Evolutionary conservation across 2,797 vertebrate species (phyloP).

Genomic region (Cossypha polioptera): DNA sequence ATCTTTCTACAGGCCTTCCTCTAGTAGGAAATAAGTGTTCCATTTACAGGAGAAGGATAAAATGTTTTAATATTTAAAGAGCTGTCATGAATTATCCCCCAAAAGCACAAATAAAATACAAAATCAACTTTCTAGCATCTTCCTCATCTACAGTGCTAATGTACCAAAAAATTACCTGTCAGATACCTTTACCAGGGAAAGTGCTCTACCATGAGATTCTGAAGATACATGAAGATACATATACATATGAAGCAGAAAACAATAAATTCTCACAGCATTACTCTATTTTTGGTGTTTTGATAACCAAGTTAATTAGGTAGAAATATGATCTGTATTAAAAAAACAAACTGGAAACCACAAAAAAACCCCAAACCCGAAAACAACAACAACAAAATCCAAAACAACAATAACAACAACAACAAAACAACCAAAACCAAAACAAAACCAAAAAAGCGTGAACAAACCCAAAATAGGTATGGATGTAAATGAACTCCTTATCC

Average conservation of each 20-base stretch:
- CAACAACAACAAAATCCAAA: not conserved
- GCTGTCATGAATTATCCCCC: not conserved
- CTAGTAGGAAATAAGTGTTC: not conserved
- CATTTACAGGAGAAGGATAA: not conserved
- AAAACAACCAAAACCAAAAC: not conserved
- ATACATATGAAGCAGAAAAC: not conserved
- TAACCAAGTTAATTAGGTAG: not conserved
- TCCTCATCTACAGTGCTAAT: not conserved
- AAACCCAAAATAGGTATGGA: not conserved
- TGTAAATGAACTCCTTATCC: not conserved
- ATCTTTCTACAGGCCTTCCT: conserved; percentile 7
- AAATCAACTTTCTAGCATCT: not conserved
- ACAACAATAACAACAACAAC: too few relatives aligned
- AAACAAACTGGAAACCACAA: not conserved
- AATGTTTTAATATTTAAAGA: not conserved
- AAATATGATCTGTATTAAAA: not conserved
- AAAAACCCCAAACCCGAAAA: not conserved
- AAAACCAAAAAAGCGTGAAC: not conserved
- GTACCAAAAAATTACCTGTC: not conserved
- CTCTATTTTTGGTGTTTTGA: not conserved
- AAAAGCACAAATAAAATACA: not conserved
- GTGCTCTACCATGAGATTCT: not conserved
- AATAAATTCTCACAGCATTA: not conserved
- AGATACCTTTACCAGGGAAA: not conserved
- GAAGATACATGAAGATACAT: not conserved